phyloP scores from a whole-genome alignment of 1,140 invertebrate species.

The Apis cerana region DNA sequence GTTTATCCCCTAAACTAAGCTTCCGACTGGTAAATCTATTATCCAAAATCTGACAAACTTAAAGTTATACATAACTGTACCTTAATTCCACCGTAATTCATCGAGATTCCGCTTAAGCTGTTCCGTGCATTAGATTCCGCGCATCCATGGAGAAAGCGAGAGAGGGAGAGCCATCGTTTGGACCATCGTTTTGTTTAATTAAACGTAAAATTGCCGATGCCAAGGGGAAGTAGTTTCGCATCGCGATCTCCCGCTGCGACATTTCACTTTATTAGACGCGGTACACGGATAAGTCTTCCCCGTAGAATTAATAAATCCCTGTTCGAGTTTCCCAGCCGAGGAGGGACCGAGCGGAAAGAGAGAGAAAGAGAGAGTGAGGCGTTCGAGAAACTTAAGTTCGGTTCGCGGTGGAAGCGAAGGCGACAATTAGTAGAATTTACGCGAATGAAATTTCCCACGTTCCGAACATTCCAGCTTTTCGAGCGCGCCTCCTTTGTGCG shows the following conservation, averaged over 20 bases:
- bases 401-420: slow-evolving; percentile 16
- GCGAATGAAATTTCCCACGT: slow-evolving; percentile 26
- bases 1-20: too few species aligned
- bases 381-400: slow-evolving; percentile 22
- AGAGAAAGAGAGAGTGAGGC: too few species aligned
- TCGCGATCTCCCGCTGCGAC: neutral
- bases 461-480: slow-evolving; percentile 1
- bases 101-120: neutral
- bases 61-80: too few species aligned
- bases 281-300: slow-evolving; percentile 8
- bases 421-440: slow-evolving; percentile 34
- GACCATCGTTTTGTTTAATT: neutral
- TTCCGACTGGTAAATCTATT: too few species aligned
- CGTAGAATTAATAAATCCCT: slow-evolving; percentile 39
- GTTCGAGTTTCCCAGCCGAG: neutral
- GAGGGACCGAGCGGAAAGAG: neutral
- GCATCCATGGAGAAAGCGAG: neutral
- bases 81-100: too few species aligned
- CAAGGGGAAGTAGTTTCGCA: neutral
- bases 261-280: slow-evolving; percentile 9
- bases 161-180: neutral
- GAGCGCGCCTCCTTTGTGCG: neutral
- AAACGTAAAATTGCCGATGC: neutral
- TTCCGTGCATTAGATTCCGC: neutral
- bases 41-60: too few species aligned